Evolutionary conservation across 2,888 invertebrate genomes (phyloP), one percentile per base, ranked within the genome.

Genomic region (Ochropleura leucogaster): DNA sequence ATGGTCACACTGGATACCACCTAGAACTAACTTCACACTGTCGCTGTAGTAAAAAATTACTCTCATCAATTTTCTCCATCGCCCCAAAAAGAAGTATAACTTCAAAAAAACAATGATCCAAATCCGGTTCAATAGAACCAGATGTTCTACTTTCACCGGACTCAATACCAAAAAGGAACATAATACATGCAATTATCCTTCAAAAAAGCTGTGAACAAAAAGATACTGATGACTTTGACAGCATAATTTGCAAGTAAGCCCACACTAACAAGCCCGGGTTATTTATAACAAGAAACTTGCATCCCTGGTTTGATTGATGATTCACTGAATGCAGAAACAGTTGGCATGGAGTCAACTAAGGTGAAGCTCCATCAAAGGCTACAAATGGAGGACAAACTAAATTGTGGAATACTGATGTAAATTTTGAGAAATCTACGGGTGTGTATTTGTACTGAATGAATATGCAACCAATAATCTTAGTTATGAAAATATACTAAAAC

Each of bases 251-350:
- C 80, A 86, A 80, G 83, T 76, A 79, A 68, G 69, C 74, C 70
- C 68, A 76, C 68, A 80, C 84, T 86, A 87, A 84, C 86, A 87
- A 84, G 84, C 74, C 51, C 18, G 65, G 73, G 79, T 78, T 86
- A 87, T 86, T 86, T 84, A 87, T 86, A 86, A 79, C 74, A 78
- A 84, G 83, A 79, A 82, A 77, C 82, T 62, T 80, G 88, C 68
- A 77, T 69, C 74, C 74, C 60, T 44, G 20, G 62, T 73, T 69
- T 84, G 86, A 86, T 84, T 86, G 86, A 86, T 86, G 86, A 87
- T 70, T 85, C 76, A 80, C 66, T 80, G 83, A 86, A 86, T 84
- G 71, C 76, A 79, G 62, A 78, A 85, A 75, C 86, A 82, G 83
- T 83, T 83, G 85, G 87, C 84, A 75, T 68, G 42, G 75, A 57